Base-by-base conservation (phyloP, 37 sponge, comb jelly and placozoan genomes). In the Aplysina aerophoba region DNA sequence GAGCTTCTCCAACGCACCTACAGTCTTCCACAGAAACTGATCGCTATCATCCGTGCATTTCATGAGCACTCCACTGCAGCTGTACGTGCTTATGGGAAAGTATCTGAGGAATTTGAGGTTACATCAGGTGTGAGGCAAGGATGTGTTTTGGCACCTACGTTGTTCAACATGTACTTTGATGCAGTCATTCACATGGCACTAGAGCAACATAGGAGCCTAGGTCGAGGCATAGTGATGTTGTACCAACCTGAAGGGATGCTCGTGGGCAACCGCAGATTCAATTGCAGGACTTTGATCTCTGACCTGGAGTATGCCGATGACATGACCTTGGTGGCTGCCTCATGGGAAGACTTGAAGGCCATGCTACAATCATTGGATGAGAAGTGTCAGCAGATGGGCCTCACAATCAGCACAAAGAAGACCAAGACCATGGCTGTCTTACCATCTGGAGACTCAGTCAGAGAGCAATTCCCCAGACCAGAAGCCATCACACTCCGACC, bases 151-250 rank as follows among this genome's bases (percentile, higher is more conserved):
- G 12, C 81, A 31, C 81, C 81, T 4, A 55, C 13, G 41, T 24
- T 74, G 11, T 80, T 80, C 41, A 80, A 80, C 59, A 5, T 80
- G n/a, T 80, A n/a, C 35, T 55, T 80, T 31, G 58, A 80, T 55
- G 35, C 56, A 21, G 21, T 58, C 5, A 5, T 80, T 5, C 12
- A 17, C 27, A 24, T 16, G 59, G 60, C 60, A 59, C 28, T 31
- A 24, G 81, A 80, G 38, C 78, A 28, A 11, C 66, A 65, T 65
- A 25, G 30, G 12, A 16, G 27, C 22, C 30, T 65, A 30, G 66
- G 66, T 65, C 22, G 22, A n/a, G n/a, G n/a, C 6, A 65, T 12
- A 65, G 66, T 65, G 14, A 11, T 65, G 22, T 65, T 30, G 30
- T 30, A 65, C 66, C 22, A 30, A 12, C 30, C 30, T 11, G 66